These are phyloP conservation scores for Tenebrosternarchus preto DNA, from an alignment of 2,113 vertebrate species.

Conservation along the genomic window DNA sequence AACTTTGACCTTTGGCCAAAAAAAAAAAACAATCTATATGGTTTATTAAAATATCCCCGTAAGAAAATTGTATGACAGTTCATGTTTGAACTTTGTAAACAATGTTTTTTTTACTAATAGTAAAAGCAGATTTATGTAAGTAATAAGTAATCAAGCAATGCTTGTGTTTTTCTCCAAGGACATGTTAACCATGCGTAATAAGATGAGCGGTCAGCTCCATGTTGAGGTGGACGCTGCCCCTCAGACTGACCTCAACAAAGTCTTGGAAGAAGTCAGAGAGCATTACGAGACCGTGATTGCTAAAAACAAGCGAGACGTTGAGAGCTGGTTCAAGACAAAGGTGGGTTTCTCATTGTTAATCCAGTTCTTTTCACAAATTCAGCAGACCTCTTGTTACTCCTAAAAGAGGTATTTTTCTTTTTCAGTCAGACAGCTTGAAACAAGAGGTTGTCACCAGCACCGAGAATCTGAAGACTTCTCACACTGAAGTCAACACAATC, in stretches of 20 bases:
- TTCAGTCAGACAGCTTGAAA: conserved; percentile 74
- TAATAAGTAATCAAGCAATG: too few relatives aligned
- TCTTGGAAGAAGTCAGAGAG: conserved; percentile 74
- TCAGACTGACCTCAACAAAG: conserved; percentile 65
- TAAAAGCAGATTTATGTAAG: too few relatives aligned
- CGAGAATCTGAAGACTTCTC: conserved; percentile 72
- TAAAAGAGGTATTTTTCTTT: too few relatives aligned
- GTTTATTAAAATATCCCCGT: too few relatives aligned
- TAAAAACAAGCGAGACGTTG: conserved; percentile 79
- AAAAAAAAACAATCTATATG: too few relatives aligned
- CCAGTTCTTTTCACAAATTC: background rate
- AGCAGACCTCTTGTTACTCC: too few relatives aligned
- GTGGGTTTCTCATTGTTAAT: conserved; percentile 41
- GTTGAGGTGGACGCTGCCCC: conserved; percentile 75
- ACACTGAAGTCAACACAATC: conserved; percentile 74
- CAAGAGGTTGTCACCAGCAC: conserved; percentile 71
- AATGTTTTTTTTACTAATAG: too few relatives aligned
- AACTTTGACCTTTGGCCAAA: too few relatives aligned
- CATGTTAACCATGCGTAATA: conserved; percentile 35
- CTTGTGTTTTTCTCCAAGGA: conserved; percentile 53
- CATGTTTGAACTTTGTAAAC: too few relatives aligned
- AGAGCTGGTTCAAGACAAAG: conserved; percentile 70
- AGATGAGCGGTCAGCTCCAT: conserved; percentile 69
- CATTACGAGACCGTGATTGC: conserved; percentile 79
- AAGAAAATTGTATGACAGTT: too few relatives aligned